Evolutionary conservation across 2,888 invertebrate species (phyloP).

Genomic region (Phaedon cochleariae): DNA sequence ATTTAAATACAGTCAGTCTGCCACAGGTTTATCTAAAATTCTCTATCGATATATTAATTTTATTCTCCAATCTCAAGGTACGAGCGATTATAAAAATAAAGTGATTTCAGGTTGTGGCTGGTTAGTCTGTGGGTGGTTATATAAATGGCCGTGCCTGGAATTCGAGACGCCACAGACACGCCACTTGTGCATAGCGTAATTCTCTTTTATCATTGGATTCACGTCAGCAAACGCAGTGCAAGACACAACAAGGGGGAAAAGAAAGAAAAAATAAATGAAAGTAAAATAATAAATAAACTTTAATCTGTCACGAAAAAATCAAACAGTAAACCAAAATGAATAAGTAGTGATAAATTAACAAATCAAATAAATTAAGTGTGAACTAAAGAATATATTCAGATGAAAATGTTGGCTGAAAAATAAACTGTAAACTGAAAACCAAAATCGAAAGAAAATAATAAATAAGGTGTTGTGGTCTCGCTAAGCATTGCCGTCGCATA

Average conservation of each 20-base stretch:
- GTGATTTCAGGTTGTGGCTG: constrained; percentile 57
- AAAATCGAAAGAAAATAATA: constrained; percentile 45
- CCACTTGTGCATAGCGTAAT: constrained; percentile 50
- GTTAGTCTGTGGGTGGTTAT: constrained; percentile 59
- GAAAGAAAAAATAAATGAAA: constrained; percentile 52
- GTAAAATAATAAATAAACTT: constrained; percentile 56
- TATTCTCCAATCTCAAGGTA: constrained; percentile 54
- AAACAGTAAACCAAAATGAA: constrained; percentile 49
- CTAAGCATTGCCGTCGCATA: constrained; percentile 57
- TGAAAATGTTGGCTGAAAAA: constrained; percentile 17
- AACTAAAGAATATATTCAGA: constrained; percentile 44
- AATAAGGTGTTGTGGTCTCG: constrained; percentile 56
- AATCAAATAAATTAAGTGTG: constrained; percentile 49
- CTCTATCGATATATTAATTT: constrained; percentile 49
- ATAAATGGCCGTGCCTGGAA: constrained; percentile 38
- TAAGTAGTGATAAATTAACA: constrained; percentile 43
- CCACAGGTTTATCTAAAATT: constrained; percentile 44
- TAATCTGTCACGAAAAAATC: constrained; percentile 50
- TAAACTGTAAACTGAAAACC: constrained; percentile 32
- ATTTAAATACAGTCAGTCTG: constrained; percentile 41
- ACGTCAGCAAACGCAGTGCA: constrained; percentile 57
- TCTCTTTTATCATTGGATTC: constrained; percentile 40
- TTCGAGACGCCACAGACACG: constrained; percentile 30
- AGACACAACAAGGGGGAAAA: constrained; percentile 55
- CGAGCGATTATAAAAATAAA: constrained; percentile 58